Base-by-base conservation (phyloP, 2,888 invertebrate genomes). In the Melinopterus prodromus region DNA sequence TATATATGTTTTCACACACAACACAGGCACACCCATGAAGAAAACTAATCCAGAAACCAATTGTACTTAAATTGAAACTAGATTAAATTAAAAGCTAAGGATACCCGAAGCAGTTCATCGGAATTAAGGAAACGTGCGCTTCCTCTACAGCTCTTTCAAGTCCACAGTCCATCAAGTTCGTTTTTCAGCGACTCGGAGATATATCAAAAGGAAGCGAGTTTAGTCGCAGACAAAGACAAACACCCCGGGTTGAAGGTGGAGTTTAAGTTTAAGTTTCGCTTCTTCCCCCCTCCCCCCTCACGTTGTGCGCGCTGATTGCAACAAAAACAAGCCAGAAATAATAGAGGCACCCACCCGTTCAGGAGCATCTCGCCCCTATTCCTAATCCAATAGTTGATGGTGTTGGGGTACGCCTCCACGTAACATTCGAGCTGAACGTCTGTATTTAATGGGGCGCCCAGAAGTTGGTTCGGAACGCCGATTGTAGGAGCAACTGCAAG, bases 401-500 rank as follows among this genome's bases (percentile, higher is more conserved):
- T 92, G 86, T 92, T 92, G 85, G 97, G 97, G 86, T 95, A 96
- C 0, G 97, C 97, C 87, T 97, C 97, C 78, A 97, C 96, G 89
- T 95, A 94, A 88, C 97, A 97, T 88, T 96, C 95, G 72, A 97
- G 90, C 84, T 95, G 94, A 53, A 97, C 96, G 88, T 97, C 95
- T 0, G 96, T 96, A 78, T 95, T 95, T 71, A 96, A 90, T 1
- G 97, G 97, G 0, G 97, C 95, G 16, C 97, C 97, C 76, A 97
- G 91, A 85, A 97, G 91, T 90, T 97, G 97, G 89, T 96, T 97
- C 85, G 96, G 95, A 85, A 96, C 96, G 90, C 95, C 96, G 83
- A 97, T 96, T 87, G 95, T 94, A 38, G 97, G 97, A 78, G 95
- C 94, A 91, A 98, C 97, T 97, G 91, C 74, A 37, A 74, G 6